phyloP scores from a whole-genome alignment of 1,140 invertebrate genomes.

The Tetramorium parvispinum region DNA sequence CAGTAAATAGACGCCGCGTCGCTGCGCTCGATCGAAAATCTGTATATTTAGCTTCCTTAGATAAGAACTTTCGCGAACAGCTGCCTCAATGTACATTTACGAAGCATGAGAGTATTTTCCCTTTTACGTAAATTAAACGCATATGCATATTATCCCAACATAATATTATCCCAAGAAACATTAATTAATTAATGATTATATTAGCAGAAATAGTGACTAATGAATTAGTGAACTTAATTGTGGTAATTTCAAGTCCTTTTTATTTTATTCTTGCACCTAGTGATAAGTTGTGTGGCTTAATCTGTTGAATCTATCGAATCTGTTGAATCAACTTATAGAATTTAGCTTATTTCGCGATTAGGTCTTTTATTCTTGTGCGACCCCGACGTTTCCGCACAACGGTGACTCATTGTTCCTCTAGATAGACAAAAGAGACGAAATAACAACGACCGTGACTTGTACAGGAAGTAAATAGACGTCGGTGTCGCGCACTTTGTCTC shows the following conservation, averaged over 20 bases:
- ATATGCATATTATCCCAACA: no score
- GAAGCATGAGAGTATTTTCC: background rate
- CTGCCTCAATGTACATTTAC: background rate
- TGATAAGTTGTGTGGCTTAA: background rate
- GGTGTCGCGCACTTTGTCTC: constrained; percentile 22
- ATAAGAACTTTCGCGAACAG: background rate
- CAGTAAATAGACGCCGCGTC: constrained; percentile 37
- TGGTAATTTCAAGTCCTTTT: background rate
- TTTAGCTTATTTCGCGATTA: constrained; percentile 15
- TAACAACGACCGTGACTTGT: constrained; percentile 15
- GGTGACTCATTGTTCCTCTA: constrained; percentile 43
- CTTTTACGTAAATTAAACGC: background rate
- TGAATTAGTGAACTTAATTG: background rate
- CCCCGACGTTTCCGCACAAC: constrained; percentile 19
- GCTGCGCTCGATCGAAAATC: constrained; percentile 4
- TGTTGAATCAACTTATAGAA: background rate
- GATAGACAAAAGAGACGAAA: constrained; percentile 49
- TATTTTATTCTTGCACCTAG: background rate
- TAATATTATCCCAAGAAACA: background rate
- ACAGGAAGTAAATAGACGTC: background rate
- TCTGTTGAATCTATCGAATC: background rate
- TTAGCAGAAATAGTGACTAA: background rate
- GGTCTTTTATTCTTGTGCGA: background rate
- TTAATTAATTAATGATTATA: background rate
- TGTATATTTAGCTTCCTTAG: constrained; percentile 22